Evolutionary conservation across 2,888 invertebrate species (phyloP).

Genomic region (Timema cristinae): DNA sequence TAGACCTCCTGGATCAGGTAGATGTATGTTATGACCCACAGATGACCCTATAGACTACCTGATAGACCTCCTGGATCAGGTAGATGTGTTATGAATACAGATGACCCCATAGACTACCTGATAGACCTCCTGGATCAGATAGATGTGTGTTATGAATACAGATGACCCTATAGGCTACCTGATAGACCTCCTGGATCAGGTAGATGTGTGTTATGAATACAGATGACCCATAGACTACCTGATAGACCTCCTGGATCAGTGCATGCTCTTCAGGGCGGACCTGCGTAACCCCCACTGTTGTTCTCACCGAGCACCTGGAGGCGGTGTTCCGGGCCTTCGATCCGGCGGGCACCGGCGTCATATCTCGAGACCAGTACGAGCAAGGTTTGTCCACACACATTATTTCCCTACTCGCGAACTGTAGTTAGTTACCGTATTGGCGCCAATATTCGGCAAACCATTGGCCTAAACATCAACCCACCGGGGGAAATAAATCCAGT

Average conservation of each 20-base stretch:
- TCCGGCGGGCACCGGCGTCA: slow-evolving; percentile 6
- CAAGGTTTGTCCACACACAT: neutral
- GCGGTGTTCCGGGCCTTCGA: slow-evolving; percentile 1
- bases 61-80: too few relatives aligned
- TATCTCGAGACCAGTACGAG: neutral
- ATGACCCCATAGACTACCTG: too few relatives aligned
- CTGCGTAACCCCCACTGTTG: neutral
- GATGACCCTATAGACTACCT: too few relatives aligned
- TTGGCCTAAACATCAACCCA: neutral
- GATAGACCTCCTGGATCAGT: neutral
- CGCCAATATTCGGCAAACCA: neutral
- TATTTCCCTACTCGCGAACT: neutral
- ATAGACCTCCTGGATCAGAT: too few relatives aligned
- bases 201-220: neutral
- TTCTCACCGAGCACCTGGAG: neutral
- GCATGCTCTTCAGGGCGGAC: neutral
- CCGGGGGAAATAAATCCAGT: neutral
- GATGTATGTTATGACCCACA: too few relatives aligned
- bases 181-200: neutral
- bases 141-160: too few relatives aligned
- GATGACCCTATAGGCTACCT: too few relatives aligned
- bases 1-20: too few relatives aligned
- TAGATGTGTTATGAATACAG: too few relatives aligned
- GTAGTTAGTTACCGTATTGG: neutral
- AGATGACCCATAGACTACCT: slow-evolving; percentile 4